Conservation (phyloP, 2,797 vertebrate genomes). For the Poeciliopsis paucimaculata region DNA sequence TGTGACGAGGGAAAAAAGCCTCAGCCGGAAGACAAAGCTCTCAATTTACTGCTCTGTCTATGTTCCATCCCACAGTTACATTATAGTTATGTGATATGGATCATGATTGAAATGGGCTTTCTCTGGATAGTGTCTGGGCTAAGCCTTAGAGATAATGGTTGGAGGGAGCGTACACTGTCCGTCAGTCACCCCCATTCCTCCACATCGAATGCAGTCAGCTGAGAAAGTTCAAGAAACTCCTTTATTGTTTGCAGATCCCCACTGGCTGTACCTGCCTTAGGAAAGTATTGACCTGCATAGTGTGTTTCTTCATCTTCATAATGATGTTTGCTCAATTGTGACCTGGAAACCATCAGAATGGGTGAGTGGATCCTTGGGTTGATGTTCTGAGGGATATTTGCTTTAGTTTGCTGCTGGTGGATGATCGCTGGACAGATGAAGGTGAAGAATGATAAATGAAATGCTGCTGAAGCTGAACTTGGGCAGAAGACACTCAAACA, state of each 20-base stretch:
- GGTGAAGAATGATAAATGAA: conserved; percentile 41
- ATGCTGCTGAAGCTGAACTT: not conserved
- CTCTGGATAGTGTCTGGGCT: not conserved
- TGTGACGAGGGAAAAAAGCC: not conserved
- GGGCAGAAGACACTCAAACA: not conserved
- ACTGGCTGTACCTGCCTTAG: not conserved
- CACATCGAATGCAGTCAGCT: not conserved
- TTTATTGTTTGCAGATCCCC: not conserved
- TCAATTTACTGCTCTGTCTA: not conserved
- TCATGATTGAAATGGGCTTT: not conserved
- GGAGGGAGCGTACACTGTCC: not conserved
- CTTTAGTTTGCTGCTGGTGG: conserved; percentile 12
- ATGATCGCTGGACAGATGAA: conserved; percentile 17
- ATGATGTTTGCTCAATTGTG: not conserved
- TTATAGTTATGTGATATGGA: conserved; percentile 1
- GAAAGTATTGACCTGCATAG: not conserved
- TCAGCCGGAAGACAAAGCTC: not conserved
- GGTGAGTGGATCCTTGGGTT: not conserved
- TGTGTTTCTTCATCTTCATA: not conserved
- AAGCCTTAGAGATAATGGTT: not conserved
- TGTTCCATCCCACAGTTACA: not conserved
- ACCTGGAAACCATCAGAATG: not conserved
- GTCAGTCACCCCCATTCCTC: not conserved
- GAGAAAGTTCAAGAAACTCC: not conserved
- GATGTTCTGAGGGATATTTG: conserved; percentile 2